A percentile compares a stretch with the other conserved stretches of the same genome.
phyloP scores from a whole-genome alignment of 2,113 vertebrate genomes.

The Siphamia tubifer region DNA sequence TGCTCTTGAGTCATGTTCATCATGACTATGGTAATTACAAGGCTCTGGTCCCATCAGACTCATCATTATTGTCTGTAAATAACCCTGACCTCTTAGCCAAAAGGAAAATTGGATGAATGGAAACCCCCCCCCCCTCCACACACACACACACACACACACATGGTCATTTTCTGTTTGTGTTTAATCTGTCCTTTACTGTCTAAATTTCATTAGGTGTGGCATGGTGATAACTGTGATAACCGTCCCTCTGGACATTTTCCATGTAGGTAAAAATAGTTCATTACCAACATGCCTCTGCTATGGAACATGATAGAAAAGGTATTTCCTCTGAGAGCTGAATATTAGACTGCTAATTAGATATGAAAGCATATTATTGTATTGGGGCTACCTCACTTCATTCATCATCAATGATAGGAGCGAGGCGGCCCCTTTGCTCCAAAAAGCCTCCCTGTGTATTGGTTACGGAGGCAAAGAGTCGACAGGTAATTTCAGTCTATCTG shows the following conservation, averaged over 20 bases:
- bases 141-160: too few relatives aligned
- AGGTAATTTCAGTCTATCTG: conserved; percentile 48
- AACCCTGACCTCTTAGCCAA: conserved; percentile 25
- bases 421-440: conserved; percentile 44
- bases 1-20: conserved; percentile 26
- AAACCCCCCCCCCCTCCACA: too few relatives aligned
- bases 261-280: conserved; percentile 49
- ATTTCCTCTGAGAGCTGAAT: conserved; percentile 68
- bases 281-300: conserved; percentile 34
- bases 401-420: conserved; percentile 47
- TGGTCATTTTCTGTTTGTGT: conserved; percentile 22
- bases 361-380: conserved; percentile 66
- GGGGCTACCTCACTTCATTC: conserved; percentile 51
- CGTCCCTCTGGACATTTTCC: conserved; percentile 50
- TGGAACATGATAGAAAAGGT: conserved; percentile 20
- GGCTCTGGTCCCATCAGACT: conserved; percentile 24
- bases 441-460: conserved; percentile 29
- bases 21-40: conserved; percentile 25
- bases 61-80: conserved; percentile 35
- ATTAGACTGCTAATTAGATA: conserved; percentile 73
- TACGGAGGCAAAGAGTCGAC: neutral
- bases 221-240: conserved; percentile 17
- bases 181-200: conserved; percentile 15
- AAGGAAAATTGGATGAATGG: conserved; percentile 18
- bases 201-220: conserved; percentile 44